phyloP scores from a whole-genome alignment of 2,113 vertebrate species.

The Ivindomyrus marchei region DNA sequence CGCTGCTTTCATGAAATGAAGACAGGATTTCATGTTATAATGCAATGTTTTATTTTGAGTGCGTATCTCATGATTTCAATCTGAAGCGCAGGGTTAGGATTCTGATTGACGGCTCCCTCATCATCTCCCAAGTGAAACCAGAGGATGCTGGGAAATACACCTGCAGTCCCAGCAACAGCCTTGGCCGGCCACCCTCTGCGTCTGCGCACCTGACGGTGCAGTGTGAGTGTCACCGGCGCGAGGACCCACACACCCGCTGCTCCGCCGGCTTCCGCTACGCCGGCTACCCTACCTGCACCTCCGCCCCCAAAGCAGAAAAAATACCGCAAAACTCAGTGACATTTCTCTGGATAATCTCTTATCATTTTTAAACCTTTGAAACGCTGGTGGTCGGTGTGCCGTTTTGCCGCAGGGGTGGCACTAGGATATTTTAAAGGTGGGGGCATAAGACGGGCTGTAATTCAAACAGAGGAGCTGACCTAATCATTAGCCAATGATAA shows the following conservation, averaged over 20 bases:
- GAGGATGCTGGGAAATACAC: constrained; percentile 95
- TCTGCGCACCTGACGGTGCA: constrained; percentile 90
- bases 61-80: too few species aligned
- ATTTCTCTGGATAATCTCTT: not conserved
- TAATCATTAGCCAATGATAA: not conserved
- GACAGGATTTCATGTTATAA: too few species aligned
- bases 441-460: not conserved
- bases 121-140: constrained; percentile 90
- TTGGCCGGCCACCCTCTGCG: constrained; percentile 87
- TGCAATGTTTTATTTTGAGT: too few species aligned
- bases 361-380: not conserved
- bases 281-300: not conserved
- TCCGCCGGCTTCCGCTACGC: not conserved
- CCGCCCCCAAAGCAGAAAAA: not conserved
- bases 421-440: not conserved
- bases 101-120: constrained; percentile 89
- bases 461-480: not conserved
- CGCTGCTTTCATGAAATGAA: too few species aligned
- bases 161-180: constrained; percentile 94
- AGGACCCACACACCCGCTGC: not conserved
- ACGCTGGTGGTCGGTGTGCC: not conserved
- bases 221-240: constrained; percentile 67
- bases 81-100: constrained; percentile 93
- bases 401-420: not conserved
- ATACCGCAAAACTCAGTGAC: not conserved